Evolutionary conservation across 1,140 invertebrate genomes (phyloP).

Genomic region (Augochlora pura): DNA sequence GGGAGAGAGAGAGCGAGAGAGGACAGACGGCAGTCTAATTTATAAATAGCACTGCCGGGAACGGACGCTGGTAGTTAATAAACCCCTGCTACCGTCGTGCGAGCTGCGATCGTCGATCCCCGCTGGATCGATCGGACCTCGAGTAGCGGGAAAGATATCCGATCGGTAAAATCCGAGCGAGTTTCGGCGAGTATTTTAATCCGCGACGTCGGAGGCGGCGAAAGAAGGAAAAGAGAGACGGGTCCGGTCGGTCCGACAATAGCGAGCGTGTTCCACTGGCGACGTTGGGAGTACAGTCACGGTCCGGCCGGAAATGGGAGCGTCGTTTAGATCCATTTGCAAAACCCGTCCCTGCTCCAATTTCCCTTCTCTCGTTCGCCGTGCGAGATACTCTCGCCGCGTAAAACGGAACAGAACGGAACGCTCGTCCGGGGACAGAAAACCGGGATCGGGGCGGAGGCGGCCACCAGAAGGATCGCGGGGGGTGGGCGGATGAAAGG

Average conservation of each 20-base stretch:
- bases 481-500: not conserved
- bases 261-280: not conserved
- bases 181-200: too few species aligned
- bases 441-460: not conserved
- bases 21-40: constrained; percentile 66
- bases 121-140: too few species aligned
- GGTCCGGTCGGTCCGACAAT: not conserved
- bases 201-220: not conserved
- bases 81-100: constrained; percentile 25
- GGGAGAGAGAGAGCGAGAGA: constrained; percentile 15
- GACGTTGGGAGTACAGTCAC: not conserved
- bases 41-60: constrained; percentile 74
- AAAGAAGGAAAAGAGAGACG: not conserved
- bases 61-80: constrained; percentile 72
- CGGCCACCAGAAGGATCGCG: too few species aligned
- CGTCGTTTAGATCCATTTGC: constrained; percentile 34
- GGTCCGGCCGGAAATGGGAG: not conserved
- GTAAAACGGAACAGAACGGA: not conserved
- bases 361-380: not conserved
- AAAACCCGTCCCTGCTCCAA: constrained; percentile 23
- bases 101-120: too few species aligned
- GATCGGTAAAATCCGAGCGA: too few species aligned
- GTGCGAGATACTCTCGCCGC: not conserved
- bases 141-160: too few species aligned
- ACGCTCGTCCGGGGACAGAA: not conserved